phyloP scores from a whole-genome alignment of 2,797 vertebrate species.

The Sebastes itinus region DNA sequence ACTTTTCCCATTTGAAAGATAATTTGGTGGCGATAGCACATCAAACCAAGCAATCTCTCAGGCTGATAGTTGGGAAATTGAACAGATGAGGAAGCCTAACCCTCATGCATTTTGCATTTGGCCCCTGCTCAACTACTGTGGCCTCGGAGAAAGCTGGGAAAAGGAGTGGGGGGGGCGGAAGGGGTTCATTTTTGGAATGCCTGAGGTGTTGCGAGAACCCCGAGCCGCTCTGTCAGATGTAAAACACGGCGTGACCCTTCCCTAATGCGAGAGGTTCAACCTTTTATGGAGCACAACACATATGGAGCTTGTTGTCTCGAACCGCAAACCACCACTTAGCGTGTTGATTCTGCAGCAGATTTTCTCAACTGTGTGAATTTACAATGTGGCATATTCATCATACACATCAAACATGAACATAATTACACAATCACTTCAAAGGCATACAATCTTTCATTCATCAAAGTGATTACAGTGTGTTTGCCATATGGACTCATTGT shows the following conservation, averaged over 20 bases:
- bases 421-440: constrained; percentile 82
- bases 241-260: constrained; percentile 68
- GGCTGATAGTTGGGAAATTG: constrained; percentile 85
- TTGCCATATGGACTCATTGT: constrained; percentile 79
- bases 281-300: constrained; percentile 69
- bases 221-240: constrained; percentile 71
- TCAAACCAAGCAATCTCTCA: constrained; percentile 83
- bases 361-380: constrained; percentile 81
- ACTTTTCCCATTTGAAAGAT: constrained; percentile 80
- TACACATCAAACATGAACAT: constrained; percentile 78
- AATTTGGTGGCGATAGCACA: constrained; percentile 81
- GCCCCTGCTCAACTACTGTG: constrained; percentile 66
- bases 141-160: constrained; percentile 46
- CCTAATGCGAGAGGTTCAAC: constrained; percentile 71
- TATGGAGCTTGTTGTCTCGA: constrained; percentile 76
- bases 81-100: constrained; percentile 83
- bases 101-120: constrained; percentile 85
- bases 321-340: constrained; percentile 76
- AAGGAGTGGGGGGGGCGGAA: not conserved
- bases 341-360: constrained; percentile 74
- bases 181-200: constrained; percentile 61
- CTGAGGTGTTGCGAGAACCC: constrained; percentile 66
- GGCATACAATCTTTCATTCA: constrained; percentile 77
- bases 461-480: constrained; percentile 81
- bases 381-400: constrained; percentile 79